Base-by-base conservation (phyloP, 2,888 invertebrate genomes). In the Synanthedon andrenaeformis region DNA sequence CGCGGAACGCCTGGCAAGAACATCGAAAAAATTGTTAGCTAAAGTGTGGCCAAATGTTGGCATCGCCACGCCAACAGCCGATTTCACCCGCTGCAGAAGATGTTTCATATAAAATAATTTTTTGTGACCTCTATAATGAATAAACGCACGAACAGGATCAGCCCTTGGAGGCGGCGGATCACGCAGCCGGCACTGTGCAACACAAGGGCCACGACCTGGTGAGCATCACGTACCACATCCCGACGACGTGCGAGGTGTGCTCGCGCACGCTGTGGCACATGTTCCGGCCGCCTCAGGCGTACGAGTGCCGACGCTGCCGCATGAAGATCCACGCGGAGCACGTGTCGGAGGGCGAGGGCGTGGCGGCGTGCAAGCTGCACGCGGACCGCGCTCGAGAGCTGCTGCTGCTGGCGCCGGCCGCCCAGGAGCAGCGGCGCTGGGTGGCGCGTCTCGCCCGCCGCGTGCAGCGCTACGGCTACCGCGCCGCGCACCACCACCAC, bases 311-410 rank as follows among this genome's bases (percentile, higher is more conserved):
- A 89, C 92, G 98, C 63, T 99, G 98, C 88, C 94, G 96, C 74
- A 94, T 96, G 79, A 98, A 98, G 90, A 95, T 99, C 72, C 99
- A 99, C 87, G 96, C 96, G 81, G 98, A 99, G 76, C 99, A 99
- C 90, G 92, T 96, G 78, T 93, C 95, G 68, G 90, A 91, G 64
- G 77, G 53, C 92, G 93, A 94, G 75, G 95, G 95, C 77, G 92
- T 98, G 74, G 96, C 96, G 60, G 97, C 98, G 51, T 99, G 98
- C 89, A 98, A 98, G 89, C 91, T 98, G 62, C 96, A 97, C 82
- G 96, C 95, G 69, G 98, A 98, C 90, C 96, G 96, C 59, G 97
- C 98, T 71, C 95, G 97, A 74, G 98, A 99, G 85, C 90, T 99
- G 82, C 89, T 99, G 65, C 89, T 98, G 67, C 90, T 98, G 74